Conservation (phyloP, 2,888 invertebrate genomes). For the Ophion costatus region DNA sequence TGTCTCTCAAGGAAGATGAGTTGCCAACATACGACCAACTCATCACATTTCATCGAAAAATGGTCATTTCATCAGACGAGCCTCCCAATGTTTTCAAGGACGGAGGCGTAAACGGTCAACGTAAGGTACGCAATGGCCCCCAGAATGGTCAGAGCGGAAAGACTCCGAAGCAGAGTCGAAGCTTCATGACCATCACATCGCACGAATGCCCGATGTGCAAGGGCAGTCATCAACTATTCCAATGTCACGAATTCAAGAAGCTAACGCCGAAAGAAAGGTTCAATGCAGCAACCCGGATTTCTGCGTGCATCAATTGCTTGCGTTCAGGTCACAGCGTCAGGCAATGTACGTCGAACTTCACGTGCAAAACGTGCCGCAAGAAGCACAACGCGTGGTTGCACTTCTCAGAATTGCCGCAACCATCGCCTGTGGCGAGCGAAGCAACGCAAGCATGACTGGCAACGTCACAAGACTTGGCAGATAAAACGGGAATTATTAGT, state of each 20-base stretch:
- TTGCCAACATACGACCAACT: neutral
- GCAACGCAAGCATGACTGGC: neutral
- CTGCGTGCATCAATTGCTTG: conserved; percentile 9
- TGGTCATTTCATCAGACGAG: neutral
- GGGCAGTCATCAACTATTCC: neutral
- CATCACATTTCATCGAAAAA: neutral
- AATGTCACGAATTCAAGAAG: conserved; percentile 12
- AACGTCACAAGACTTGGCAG: neutral
- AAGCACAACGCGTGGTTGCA: conserved; percentile 20
- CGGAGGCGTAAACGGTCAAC: neutral
- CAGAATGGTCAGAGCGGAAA: neutral
- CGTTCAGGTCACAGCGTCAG: neutral
- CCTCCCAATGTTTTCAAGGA: neutral
- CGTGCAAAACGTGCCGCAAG: conserved; percentile 22
- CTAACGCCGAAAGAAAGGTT: conserved; percentile 2
- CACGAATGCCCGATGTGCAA: conserved; percentile 7
- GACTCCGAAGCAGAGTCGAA: neutral
- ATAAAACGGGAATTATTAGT: neutral
- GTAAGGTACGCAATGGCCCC: neutral
- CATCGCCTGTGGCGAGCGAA: neutral
- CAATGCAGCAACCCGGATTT: neutral
- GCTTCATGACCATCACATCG: neutral
- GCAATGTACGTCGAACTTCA: conserved; percentile 2
- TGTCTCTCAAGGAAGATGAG: neutral
- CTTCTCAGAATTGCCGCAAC: neutral